Conservation (phyloP, 2,797 vertebrate species). For the Pseudochirops corinnae region DNA sequence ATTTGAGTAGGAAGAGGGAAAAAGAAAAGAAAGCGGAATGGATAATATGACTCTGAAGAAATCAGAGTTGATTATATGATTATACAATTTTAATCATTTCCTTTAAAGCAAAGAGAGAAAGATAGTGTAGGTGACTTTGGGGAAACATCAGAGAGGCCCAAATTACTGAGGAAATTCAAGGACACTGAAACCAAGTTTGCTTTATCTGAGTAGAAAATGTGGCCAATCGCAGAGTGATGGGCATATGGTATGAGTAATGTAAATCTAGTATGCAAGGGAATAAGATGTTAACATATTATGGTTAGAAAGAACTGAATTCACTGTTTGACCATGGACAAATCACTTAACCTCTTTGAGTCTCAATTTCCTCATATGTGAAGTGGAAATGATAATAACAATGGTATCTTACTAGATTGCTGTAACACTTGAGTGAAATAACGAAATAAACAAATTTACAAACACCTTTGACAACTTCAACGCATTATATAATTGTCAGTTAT, state of each 20-base stretch:
- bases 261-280: neutral
- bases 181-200: neutral
- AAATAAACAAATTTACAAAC: neutral
- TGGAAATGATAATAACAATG: neutral
- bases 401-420: neutral
- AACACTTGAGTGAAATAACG: neutral
- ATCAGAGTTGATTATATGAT: slow-evolving; percentile 17
- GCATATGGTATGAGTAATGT: neutral
- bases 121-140: neutral
- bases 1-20: neutral
- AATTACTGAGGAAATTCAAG: neutral
- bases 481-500: neutral
- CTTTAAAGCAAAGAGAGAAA: slow-evolving; percentile 14
- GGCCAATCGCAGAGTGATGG: neutral
- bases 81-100: neutral
- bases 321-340: neutral
- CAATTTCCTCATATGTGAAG: neutral
- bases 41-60: neutral
- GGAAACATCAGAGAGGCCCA: neutral
- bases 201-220: neutral
- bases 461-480: neutral
- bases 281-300: neutral
- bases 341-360: neutral
- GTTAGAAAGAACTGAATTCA: neutral
- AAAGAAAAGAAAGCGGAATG: slow-evolving; percentile 7